Evolutionary conservation across 2,797 vertebrate species (phyloP).

Genomic region (Neosilurus hyrtlii): DNA sequence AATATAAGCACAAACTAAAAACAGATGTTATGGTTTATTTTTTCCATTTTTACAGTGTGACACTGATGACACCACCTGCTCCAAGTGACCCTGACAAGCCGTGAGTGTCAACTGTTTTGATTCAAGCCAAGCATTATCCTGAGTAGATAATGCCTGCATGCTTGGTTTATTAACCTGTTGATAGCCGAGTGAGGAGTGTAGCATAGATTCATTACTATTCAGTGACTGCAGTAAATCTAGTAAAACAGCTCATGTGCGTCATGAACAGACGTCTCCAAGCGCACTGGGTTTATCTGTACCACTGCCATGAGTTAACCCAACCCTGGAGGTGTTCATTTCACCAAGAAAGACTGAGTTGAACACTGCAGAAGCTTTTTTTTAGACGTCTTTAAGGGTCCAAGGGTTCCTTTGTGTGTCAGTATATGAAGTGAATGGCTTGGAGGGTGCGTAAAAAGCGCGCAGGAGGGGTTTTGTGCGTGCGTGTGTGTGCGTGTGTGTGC

Average conservation of each 20-base stretch:
- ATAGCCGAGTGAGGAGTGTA: no score
- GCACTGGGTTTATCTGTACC: background rate
- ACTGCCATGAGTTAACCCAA: background rate
- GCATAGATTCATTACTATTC: background rate
- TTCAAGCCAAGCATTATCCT: no score
- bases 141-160: no score
- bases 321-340: background rate
- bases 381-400: background rate
- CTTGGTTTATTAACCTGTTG: no score
- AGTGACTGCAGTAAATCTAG: background rate
- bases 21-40: no score
- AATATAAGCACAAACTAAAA: no score
- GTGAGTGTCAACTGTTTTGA: no score
- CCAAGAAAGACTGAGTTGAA: background rate
- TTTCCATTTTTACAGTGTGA: no score
- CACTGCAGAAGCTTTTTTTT: background rate
- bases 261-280: background rate
- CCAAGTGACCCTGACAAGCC: no score
- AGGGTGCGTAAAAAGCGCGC: slow-evolving; percentile 6
- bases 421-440: background rate
- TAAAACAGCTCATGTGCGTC: background rate
- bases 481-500: slow-evolving; percentile 37
- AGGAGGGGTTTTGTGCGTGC: background rate
- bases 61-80: no score
- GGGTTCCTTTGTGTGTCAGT: background rate